phyloP scores from a whole-genome alignment of 2,888 invertebrate species.

The Brachyopa scutellaris region DNA sequence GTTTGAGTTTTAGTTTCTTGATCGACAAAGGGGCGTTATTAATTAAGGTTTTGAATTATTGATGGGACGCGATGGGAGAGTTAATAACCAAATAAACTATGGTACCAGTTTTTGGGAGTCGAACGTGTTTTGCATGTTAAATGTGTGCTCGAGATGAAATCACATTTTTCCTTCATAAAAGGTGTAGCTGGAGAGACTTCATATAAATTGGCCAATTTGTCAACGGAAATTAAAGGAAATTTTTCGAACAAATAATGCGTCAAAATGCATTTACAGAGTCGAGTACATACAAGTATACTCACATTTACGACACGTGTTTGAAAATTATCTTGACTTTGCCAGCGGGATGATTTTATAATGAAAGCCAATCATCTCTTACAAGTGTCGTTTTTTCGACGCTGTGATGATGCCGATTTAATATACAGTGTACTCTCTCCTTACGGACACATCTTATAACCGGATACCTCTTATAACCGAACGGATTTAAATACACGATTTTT shows the following conservation, averaged over 20 bases:
- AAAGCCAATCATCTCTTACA: too few species aligned
- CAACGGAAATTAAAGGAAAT: constrained; percentile 28
- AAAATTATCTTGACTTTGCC: too few species aligned
- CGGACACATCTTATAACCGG: too few species aligned
- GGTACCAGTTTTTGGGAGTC: constrained; percentile 22
- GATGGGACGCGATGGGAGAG: constrained; percentile 73
- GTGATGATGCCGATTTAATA: too few species aligned
- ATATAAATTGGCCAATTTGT: constrained; percentile 23
- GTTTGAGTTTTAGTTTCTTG: constrained; percentile 62
- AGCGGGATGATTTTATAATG: too few species aligned
- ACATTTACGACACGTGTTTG: too few species aligned
- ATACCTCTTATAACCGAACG: too few species aligned
- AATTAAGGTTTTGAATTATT: constrained; percentile 81
- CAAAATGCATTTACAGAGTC: background rate
- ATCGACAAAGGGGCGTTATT: constrained; percentile 79
- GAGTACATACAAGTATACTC: too few species aligned
- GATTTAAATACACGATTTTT: too few species aligned
- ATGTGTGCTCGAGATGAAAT: background rate
- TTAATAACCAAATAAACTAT: constrained; percentile 60
- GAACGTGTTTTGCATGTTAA: constrained; percentile 49
- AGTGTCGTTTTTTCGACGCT: too few species aligned
- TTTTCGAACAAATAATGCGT: constrained; percentile 31
- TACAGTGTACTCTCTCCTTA: too few species aligned
- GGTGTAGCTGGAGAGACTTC: too few species aligned
- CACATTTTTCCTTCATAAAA: background rate